Conservation (phyloP, 2,113 vertebrate genomes). For the Sebastes fasciatus region DNA sequence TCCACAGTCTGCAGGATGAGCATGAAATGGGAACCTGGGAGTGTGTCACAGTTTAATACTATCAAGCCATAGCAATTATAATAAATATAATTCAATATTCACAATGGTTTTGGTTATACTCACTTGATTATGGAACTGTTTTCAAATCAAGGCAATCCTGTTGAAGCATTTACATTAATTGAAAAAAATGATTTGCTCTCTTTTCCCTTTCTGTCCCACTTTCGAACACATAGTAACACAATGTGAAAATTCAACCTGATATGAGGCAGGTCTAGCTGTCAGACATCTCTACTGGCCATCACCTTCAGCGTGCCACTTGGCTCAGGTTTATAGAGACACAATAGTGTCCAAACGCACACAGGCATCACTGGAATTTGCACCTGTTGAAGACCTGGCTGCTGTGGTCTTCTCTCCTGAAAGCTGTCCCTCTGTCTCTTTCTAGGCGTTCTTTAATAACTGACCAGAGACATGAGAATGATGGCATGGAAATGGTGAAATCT, state of each 20-base stretch:
- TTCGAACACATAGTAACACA: conserved; percentile 1
- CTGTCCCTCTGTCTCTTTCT: conserved; percentile 31
- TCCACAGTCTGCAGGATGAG: conserved; percentile 30
- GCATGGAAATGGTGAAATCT: conserved; percentile 14
- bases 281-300: neutral
- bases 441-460: conserved; percentile 41
- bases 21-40: conserved; percentile 35
- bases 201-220: neutral
- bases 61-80: conserved; percentile 5
- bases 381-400: conserved; percentile 73
- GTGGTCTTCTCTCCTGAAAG: conserved; percentile 50
- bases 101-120: neutral
- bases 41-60: conserved; percentile 29
- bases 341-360: conserved; percentile 55
- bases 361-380: conserved; percentile 86
- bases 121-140: neutral
- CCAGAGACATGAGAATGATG: neutral
- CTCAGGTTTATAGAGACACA: conserved; percentile 61
- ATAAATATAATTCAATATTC: neutral
- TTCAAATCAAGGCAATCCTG: neutral
- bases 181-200: neutral
- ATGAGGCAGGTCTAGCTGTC: neutral
- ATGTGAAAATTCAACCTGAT: neutral
- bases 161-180: neutral
- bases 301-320: conserved; percentile 50